phyloP scores from a whole-genome alignment of 2,888 invertebrate genomes.

The Cotesia congregata region DNA sequence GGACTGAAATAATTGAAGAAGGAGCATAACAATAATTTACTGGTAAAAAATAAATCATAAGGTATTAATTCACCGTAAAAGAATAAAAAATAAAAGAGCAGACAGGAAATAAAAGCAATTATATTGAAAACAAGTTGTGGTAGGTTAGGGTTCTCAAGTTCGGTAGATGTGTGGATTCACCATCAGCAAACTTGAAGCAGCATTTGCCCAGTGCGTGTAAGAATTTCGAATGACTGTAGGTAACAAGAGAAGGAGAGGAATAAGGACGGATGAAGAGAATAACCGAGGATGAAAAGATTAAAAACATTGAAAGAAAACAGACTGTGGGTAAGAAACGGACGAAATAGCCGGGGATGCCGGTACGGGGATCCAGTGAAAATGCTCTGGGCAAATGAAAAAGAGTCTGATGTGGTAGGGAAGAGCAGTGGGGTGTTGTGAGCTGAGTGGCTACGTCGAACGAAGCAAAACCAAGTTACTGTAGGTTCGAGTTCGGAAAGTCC shows the following conservation, averaged over 20 bases:
- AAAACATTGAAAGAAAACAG: conserved; percentile 46
- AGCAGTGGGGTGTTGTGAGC: conserved; percentile 12
- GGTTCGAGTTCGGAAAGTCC: conserved; percentile 67
- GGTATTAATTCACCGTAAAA: neutral
- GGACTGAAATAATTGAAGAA: neutral
- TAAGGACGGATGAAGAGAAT: conserved; percentile 44
- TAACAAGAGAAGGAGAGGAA: conserved; percentile 45
- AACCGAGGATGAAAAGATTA: conserved; percentile 49
- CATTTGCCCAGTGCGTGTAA: conserved; percentile 41
- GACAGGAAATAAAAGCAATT: conserved; percentile 17
- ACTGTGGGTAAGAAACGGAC: conserved; percentile 30
- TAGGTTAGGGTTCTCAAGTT: conserved; percentile 40
- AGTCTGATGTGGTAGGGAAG: conserved; percentile 31
- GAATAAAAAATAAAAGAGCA: neutral
- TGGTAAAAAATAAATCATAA: neutral
- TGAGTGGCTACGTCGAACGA: conserved; percentile 41
- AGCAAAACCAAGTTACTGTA: conserved; percentile 61
- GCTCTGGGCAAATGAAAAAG: conserved; percentile 33
- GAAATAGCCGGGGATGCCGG: conserved; percentile 32
- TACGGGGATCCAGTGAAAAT: conserved; percentile 26
- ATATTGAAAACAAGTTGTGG: conserved; percentile 39
- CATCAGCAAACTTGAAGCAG: conserved; percentile 36
- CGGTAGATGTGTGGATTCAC: conserved; percentile 29
- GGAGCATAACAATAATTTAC: neutral
- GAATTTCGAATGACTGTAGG: conserved; percentile 39